phyloP scores from a whole-genome alignment of 2,888 invertebrate genomes.

The Spicauda simplicius region DNA sequence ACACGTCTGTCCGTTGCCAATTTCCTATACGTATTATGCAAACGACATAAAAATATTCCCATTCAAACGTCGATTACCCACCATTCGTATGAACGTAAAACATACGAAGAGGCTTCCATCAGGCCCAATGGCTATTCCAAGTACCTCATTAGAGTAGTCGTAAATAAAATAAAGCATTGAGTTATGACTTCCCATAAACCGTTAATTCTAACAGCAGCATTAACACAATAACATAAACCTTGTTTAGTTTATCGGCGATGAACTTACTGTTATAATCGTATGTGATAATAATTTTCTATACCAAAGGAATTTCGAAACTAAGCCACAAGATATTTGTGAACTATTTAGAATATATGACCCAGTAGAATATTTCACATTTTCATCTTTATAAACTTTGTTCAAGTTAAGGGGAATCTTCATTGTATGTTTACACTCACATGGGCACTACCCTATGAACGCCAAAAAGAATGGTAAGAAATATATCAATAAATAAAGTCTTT shows the following conservation, averaged over 20 bases:
- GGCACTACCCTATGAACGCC: too few relatives aligned
- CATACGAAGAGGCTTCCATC: background rate
- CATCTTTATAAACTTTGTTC: too few relatives aligned
- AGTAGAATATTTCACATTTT: too few relatives aligned
- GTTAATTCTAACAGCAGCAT: background rate
- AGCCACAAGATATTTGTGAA: background rate
- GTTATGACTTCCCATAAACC: constrained; percentile 9
- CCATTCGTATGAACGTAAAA: background rate
- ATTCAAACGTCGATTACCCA: background rate
- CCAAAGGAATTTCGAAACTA: background rate
- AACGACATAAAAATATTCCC: background rate
- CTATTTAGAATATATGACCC: background rate
- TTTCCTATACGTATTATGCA: background rate
- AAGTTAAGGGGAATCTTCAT: too few relatives aligned
- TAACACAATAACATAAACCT: background rate
- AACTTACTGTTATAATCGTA: background rate
- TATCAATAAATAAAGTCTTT: too few relatives aligned
- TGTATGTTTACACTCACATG: too few relatives aligned
- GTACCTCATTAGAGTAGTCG: constrained; percentile 14
- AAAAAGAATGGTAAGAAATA: too few relatives aligned
- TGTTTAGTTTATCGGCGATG: background rate
- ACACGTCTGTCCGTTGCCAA: background rate
- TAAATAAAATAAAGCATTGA: constrained; percentile 14
- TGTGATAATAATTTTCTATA: background rate
- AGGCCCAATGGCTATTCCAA: constrained; percentile 2